Evolutionary conservation across 1,140 invertebrate genomes (phyloP).

Genomic region (Caenorhabditis remanei): DNA sequence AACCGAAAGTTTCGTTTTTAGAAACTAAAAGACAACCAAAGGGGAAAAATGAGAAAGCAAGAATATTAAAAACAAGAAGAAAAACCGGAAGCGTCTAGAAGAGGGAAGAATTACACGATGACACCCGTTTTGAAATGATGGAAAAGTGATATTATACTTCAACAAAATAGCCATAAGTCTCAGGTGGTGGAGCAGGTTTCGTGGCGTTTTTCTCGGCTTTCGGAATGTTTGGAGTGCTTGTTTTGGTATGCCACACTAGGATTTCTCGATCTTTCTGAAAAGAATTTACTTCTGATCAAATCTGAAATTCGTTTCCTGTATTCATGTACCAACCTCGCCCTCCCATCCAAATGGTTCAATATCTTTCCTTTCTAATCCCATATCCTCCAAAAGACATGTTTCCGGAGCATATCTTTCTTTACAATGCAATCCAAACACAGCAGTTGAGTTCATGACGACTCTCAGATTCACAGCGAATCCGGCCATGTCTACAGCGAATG

Average conservation of each 20-base stretch:
- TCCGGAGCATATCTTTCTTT: constrained; percentile 47
- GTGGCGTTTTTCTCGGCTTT: background rate
- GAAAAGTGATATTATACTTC: constrained; percentile 18
- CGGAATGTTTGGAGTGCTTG: background rate
- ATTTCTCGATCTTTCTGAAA: background rate
- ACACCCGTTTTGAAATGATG: constrained; percentile 1
- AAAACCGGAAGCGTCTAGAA: constrained; percentile 4
- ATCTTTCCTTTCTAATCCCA: constrained; percentile 51
- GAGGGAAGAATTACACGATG: constrained; percentile 14
- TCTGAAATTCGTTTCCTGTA: background rate
- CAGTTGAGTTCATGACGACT: constrained; percentile 60
- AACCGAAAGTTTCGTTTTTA: too few relatives aligned
- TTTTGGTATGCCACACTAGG: constrained; percentile 60
- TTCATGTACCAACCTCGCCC: background rate
- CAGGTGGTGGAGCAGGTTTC: background rate
- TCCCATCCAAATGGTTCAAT: constrained; percentile 60
- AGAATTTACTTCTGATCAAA: too few relatives aligned
- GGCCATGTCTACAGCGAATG: constrained; percentile 66
- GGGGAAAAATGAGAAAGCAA: background rate
- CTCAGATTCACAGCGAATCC: constrained; percentile 66
- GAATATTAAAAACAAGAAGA: background rate
- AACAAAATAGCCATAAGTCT: constrained; percentile 14
- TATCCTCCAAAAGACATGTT: constrained; percentile 61
- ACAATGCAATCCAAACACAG: constrained; percentile 44
- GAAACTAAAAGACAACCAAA: constrained; percentile 7